phyloP scores from a whole-genome alignment of 2,888 invertebrate genomes.

The Cistogaster globosa region DNA sequence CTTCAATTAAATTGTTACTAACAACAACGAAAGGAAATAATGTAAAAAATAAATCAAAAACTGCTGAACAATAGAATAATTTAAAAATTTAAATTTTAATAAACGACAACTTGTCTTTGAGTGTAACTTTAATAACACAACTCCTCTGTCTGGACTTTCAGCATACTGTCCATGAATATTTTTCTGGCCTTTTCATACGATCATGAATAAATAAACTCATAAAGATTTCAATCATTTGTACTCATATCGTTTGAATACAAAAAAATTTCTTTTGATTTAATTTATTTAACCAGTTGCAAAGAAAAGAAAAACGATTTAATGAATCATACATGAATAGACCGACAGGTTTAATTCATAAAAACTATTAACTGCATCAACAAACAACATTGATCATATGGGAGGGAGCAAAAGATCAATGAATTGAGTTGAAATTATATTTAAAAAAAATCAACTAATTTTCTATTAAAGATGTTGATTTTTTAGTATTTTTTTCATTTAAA shows the following conservation, averaged over 20 bases:
- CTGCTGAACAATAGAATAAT: slow-evolving; percentile 1
- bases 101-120: slow-evolving; percentile 51
- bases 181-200: slow-evolving; percentile 12
- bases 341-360: slow-evolving; percentile 53
- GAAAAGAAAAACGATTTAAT: slow-evolving; percentile 47
- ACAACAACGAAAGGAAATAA: slow-evolving; percentile 41
- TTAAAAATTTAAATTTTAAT: slow-evolving; percentile 24
- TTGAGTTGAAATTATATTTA: neutral
- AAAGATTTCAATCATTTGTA: slow-evolving; percentile 66
- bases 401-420: slow-evolving; percentile 30
- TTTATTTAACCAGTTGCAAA: slow-evolving; percentile 14
- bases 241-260: slow-evolving; percentile 45
- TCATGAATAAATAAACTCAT: slow-evolving; percentile 65
- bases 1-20: slow-evolving; percentile 44
- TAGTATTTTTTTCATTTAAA: neutral
- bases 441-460: neutral
- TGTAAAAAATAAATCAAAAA: slow-evolving; percentile 14
- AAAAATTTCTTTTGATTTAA: neutral
- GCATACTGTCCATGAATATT: neutral
- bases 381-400: neutral
- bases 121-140: slow-evolving; percentile 47
- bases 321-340: slow-evolving; percentile 61
- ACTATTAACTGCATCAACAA: neutral
- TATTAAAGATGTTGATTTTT: slow-evolving; percentile 1
- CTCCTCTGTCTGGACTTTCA: slow-evolving; percentile 19